Evolutionary conservation across 2,113 vertebrate species (phyloP).

Genomic region (Cariama cristata): DNA sequence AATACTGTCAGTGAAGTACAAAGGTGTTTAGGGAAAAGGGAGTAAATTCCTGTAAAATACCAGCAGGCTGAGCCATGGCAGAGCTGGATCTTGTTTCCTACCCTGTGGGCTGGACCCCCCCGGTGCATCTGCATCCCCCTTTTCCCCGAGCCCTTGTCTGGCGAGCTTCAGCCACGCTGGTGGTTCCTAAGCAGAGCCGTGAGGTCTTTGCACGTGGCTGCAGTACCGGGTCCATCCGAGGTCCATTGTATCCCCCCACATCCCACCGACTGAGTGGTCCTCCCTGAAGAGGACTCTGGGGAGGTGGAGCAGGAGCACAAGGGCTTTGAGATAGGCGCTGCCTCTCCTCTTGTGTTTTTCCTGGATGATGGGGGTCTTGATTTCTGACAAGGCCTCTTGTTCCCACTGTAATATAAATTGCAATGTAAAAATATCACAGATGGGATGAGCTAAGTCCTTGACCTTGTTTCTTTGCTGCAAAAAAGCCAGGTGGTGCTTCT

Average conservation of each 20-base stretch:
- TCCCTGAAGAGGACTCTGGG: not conserved
- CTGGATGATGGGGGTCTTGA: accelerated
- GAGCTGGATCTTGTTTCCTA: not conserved
- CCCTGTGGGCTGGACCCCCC: not conserved
- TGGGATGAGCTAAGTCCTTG: conserved; percentile 52
- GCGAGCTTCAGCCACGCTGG: accelerated
- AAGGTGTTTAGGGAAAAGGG: not conserved
- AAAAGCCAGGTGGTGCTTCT: conserved; percentile 58
- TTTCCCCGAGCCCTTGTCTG: not conserved
- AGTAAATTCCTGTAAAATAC: not conserved
- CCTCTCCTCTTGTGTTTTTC: not conserved
- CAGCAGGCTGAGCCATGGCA: not conserved
- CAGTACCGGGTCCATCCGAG: not conserved
- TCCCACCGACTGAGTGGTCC: accelerated
- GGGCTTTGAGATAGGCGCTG: accelerated
- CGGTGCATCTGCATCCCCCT: not conserved
- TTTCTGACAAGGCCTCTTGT: not conserved
- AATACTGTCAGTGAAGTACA: not conserved
- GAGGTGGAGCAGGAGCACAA: not conserved
- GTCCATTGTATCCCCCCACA: accelerated
- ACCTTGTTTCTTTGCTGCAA: conserved; percentile 43
- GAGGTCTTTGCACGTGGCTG: not conserved
- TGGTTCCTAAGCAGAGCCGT: accelerated
- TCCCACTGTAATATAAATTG: not conserved
- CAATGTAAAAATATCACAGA: conserved; percentile 14